phyloP scores from a whole-genome alignment of 2,797 vertebrate genomes.

The Pseudopleuronectes americanus region DNA sequence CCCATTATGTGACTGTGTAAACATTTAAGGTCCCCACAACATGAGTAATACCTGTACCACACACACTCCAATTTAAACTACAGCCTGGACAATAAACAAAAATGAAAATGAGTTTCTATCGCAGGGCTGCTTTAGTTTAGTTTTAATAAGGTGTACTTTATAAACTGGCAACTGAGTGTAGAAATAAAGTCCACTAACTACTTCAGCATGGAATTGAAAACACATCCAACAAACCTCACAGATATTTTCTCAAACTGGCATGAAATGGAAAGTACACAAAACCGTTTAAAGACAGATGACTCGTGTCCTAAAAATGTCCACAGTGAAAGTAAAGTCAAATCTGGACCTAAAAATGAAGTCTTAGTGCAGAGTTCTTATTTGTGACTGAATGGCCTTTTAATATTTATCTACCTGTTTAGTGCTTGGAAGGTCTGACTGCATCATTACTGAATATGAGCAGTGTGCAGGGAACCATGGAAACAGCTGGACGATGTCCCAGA shows the following conservation, averaged over 20 bases:
- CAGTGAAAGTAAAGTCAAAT: conserved; percentile 31
- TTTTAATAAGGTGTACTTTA: conserved; percentile 8
- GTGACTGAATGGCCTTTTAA: conserved; percentile 19
- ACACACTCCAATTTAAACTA: conserved; percentile 1
- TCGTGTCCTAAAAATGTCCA: conserved; percentile 27
- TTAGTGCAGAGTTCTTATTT: conserved; percentile 9
- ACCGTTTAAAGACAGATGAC: conserved; percentile 28
- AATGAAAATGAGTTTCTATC: background rate
- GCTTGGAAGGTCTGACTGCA: conserved; percentile 48
- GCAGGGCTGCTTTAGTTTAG: background rate
- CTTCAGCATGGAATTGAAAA: conserved; percentile 31
- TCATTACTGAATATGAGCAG: conserved; percentile 39
- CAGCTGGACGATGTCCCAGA: conserved; percentile 17
- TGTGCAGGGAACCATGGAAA: conserved; percentile 59
- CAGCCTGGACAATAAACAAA: background rate
- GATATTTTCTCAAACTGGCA: conserved; percentile 10
- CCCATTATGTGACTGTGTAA: too few species aligned
- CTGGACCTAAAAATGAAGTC: conserved; percentile 9
- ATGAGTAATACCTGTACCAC: too few species aligned
- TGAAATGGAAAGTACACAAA: conserved; percentile 34
- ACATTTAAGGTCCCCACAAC: too few species aligned
- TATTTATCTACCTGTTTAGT: conserved; percentile 47
- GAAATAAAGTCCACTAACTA: conserved; percentile 23
- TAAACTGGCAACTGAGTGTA: conserved; percentile 12
- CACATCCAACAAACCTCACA: conserved; percentile 13